Conservation (phyloP, 2,888 invertebrate species). For the Apotomis capreana region DNA sequence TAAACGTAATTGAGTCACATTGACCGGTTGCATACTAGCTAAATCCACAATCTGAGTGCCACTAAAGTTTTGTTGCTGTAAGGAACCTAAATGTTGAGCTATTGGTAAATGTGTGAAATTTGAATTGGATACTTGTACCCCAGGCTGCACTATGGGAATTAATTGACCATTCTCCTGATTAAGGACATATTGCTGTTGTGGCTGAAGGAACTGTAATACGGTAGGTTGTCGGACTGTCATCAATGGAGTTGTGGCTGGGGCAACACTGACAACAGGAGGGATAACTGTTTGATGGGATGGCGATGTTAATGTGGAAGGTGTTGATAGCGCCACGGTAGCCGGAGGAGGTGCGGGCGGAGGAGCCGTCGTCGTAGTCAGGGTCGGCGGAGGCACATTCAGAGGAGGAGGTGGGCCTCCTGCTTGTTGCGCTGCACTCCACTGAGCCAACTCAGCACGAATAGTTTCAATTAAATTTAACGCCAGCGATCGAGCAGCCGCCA, state of each 20-base stretch:
- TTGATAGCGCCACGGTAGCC: constrained; percentile 63
- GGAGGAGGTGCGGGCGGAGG: constrained; percentile 68
- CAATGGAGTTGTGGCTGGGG: constrained; percentile 69
- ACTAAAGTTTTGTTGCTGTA: constrained; percentile 75
- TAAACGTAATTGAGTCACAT: constrained; percentile 73
- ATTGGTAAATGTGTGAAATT: constrained; percentile 75
- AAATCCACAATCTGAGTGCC: constrained; percentile 73
- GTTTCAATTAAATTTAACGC: constrained; percentile 92
- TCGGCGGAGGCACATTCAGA: constrained; percentile 73
- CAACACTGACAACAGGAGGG: constrained; percentile 74
- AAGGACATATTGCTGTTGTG: constrained; percentile 76
- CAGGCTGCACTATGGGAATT: constrained; percentile 78
- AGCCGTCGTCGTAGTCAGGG: constrained; percentile 66
- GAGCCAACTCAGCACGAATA: constrained; percentile 84
- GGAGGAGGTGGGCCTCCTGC: constrained; percentile 74
- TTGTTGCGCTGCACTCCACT: constrained; percentile 76
- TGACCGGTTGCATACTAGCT: constrained; percentile 77
- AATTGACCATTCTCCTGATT: constrained; percentile 79
- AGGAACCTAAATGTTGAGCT: constrained; percentile 62
- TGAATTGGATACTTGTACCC: constrained; percentile 73
- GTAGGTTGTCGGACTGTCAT: constrained; percentile 79
- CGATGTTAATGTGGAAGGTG: constrained; percentile 65
- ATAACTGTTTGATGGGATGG: constrained; percentile 64
- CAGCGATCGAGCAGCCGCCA: constrained; percentile 87
- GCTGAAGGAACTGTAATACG: constrained; percentile 68